Evolutionary conservation across 2,888 invertebrate genomes (phyloP).

Genomic region (Hirtodrosophila duncani): DNA sequence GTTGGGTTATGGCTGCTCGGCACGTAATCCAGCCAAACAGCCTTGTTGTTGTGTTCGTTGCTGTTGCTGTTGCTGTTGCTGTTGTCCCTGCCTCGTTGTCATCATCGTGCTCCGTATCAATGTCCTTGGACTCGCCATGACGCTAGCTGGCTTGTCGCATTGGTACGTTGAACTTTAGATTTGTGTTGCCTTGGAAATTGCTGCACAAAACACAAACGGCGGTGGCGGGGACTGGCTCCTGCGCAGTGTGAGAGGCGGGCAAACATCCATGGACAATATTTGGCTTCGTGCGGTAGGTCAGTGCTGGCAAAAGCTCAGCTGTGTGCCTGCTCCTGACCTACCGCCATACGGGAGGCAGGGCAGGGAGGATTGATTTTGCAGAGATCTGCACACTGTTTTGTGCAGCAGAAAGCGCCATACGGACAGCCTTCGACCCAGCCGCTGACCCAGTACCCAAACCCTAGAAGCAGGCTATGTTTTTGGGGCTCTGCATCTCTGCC

Average conservation of each 20-base stretch:
- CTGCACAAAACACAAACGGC: constrained; percentile 24
- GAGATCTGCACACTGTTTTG: too few species aligned
- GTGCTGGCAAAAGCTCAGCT: constrained; percentile 38
- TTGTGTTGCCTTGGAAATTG: constrained; percentile 61
- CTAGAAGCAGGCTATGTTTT: not conserved
- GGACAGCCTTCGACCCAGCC: too few species aligned
- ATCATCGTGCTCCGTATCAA: constrained; percentile 38
- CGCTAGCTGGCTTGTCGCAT: constrained; percentile 44
- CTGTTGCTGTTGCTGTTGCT: too few species aligned
- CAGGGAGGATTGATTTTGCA: too few species aligned
- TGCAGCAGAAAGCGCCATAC: too few species aligned
- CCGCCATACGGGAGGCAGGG: too few species aligned
- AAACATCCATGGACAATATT: constrained; percentile 29
- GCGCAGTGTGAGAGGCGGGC: constrained; percentile 39
- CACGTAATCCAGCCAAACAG: too few species aligned
- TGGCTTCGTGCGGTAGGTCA: constrained; percentile 58
- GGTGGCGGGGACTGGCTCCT: constrained; percentile 24
- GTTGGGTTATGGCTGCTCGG: too few species aligned
- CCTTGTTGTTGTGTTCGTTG: too few species aligned
- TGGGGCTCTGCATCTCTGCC: not conserved
- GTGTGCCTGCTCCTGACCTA: constrained; percentile 43
- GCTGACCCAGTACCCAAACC: too few species aligned
- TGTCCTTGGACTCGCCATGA: constrained; percentile 68
- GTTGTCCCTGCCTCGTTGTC: too few species aligned
- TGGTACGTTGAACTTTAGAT: constrained; percentile 65